A percentile compares a stretch with the other conserved stretches of the same genome.
These are phyloP conservation scores for Gambelia wislizenii DNA, from an alignment of 2,797 vertebrate species.

Conservation along the genomic window DNA sequence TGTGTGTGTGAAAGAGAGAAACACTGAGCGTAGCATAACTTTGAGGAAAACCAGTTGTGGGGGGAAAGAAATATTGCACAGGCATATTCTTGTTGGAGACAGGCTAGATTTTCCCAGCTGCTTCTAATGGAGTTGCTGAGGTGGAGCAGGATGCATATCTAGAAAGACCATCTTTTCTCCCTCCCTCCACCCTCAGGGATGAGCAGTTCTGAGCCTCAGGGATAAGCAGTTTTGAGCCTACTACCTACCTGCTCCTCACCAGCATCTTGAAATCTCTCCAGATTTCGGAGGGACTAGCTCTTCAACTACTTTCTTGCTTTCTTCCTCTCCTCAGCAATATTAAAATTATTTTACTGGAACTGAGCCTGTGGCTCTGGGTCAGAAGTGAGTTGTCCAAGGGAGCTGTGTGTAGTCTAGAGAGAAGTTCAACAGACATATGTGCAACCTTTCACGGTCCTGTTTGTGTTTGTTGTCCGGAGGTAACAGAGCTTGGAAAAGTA, in stretches of 20 bases:
- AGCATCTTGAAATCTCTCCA: neutral
- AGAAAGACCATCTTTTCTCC: neutral
- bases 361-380: no score
- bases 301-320: neutral
- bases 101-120: neutral
- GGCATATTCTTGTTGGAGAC: neutral
- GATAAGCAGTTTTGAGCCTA: slow-evolving; percentile 13
- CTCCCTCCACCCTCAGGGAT: slow-evolving; percentile 15
- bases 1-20: neutral
- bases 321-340: neutral
- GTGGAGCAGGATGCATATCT: neutral
- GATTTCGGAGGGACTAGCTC: neutral
- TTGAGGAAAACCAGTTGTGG: neutral
- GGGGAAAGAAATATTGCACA: neutral
- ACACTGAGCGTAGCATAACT: neutral
- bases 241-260: neutral
- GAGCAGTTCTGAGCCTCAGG: slow-evolving; percentile 35
- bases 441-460: neutral
- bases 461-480: neutral
- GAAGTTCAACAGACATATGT: no score
- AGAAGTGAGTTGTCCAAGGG: neutral
- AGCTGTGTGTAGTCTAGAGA: neutral
- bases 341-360: neutral
- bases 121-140: neutral
- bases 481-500: neutral